Evolutionary conservation across 2,888 invertebrate genomes (phyloP).

Genomic region (Drosophila tripunctata): DNA sequence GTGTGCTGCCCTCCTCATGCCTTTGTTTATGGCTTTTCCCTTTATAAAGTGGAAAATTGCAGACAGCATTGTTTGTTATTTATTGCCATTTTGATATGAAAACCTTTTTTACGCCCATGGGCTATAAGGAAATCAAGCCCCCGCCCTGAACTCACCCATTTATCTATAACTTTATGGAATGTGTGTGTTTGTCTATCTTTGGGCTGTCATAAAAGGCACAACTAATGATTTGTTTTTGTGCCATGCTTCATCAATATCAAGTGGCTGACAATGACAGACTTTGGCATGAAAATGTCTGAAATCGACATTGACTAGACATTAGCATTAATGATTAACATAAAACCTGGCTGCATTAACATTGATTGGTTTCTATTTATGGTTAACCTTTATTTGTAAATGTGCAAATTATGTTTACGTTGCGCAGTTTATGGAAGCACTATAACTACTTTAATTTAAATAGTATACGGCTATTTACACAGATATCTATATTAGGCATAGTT

Average conservation of each 20-base stretch:
- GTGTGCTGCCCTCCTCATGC: slow-evolving; percentile 12
- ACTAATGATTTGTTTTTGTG: slow-evolving; percentile 62
- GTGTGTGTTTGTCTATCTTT: slow-evolving; percentile 16
- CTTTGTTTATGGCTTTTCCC: slow-evolving; percentile 73
- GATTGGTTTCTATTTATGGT: slow-evolving; percentile 26
- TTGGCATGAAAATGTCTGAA: background rate
- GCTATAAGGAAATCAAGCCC: slow-evolving; percentile 35
- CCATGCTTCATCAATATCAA: slow-evolving; percentile 59
- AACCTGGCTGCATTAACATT: slow-evolving; percentile 25
- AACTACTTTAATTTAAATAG: too few species aligned
- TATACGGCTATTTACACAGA: too few species aligned
- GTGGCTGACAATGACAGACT: slow-evolving; percentile 58
- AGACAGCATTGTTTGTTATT: slow-evolving; percentile 79
- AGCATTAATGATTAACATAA: slow-evolving; percentile 50
- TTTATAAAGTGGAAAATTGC: slow-evolving; percentile 80
- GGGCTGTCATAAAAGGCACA: slow-evolving; percentile 63
- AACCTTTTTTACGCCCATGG: slow-evolving; percentile 61
- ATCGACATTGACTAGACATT: slow-evolving; percentile 27
- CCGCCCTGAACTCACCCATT: slow-evolving; percentile 8
- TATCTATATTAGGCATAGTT: too few species aligned
- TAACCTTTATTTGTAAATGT: background rate
- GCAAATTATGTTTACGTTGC: background rate
- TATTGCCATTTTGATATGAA: slow-evolving; percentile 79
- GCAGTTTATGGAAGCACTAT: too few species aligned
- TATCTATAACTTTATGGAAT: slow-evolving; percentile 39